phyloP scores from a whole-genome alignment of 2,888 invertebrate genomes.

The Pinctada fucata region DNA sequence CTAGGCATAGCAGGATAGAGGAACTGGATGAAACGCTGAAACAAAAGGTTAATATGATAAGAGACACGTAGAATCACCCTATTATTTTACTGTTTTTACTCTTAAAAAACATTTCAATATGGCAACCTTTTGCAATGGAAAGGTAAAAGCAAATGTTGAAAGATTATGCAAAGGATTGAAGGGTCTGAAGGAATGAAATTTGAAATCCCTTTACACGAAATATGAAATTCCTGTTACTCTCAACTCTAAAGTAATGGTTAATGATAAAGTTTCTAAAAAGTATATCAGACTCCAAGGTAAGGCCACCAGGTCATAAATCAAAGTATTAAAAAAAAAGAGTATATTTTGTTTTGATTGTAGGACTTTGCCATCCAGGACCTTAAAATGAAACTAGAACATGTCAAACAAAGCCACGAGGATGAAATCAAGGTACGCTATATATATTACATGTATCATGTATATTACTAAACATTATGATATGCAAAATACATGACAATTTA shows the following conservation, averaged over 20 bases:
- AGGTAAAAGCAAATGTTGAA: background rate
- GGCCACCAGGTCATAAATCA: too few species aligned
- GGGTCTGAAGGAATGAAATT: background rate
- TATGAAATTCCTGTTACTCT: too few species aligned
- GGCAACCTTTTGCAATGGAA: background rate
- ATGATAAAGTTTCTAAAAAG: too few species aligned
- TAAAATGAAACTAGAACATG: constrained; percentile 55
- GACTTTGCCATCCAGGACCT: constrained; percentile 58
- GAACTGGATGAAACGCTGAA: constrained; percentile 55
- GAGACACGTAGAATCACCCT: background rate
- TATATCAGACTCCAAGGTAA: too few species aligned
- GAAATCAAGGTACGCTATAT: constrained; percentile 56
- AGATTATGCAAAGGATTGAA: background rate
- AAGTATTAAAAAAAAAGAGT: too few species aligned
- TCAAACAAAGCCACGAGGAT: constrained; percentile 59
- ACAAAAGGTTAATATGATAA: constrained; percentile 44
- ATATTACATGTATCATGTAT: too few species aligned
- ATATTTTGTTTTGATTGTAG: constrained; percentile 33
- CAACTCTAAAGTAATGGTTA: too few species aligned
- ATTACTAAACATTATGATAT: too few species aligned
- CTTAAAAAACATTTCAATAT: background rate
- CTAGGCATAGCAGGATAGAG: constrained; percentile 41
- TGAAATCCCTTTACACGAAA: background rate
- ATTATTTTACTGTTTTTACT: background rate
- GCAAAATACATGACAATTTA: too few species aligned